These are phyloP conservation scores for Tenthredo livida DNA, from an alignment of 2,888 invertebrate genomes.

Conservation along the genomic window DNA sequence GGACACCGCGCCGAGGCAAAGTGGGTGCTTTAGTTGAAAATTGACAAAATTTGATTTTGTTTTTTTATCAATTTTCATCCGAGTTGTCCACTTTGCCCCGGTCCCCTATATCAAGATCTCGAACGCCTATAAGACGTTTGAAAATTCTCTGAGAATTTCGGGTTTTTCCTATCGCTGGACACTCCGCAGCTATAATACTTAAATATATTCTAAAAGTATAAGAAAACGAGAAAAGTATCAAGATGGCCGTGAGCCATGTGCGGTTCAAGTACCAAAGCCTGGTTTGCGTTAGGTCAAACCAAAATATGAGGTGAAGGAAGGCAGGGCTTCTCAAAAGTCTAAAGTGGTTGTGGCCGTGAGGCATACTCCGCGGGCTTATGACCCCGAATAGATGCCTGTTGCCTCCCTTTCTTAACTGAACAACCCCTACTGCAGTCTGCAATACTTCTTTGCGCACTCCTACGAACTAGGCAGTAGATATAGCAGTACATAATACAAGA, in stretches of 20 bases:
- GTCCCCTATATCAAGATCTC: no score
- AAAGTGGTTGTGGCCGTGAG: constrained; percentile 17
- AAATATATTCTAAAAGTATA: neutral
- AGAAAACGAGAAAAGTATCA: constrained; percentile 28
- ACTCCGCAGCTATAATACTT: no score
- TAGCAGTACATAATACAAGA: neutral
- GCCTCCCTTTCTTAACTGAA: neutral
- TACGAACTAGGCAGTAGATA: neutral
- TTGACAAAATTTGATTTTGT: no score
- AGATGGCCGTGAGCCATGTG: constrained; percentile 30
- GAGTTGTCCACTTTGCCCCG: neutral
- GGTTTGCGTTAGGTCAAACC: constrained; percentile 35
- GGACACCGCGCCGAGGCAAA: neutral
- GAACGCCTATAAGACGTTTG: no score
- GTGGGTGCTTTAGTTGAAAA: no score
- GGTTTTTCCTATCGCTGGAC: no score
- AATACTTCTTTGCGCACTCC: neutral
- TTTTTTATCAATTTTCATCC: no score
- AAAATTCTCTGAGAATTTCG: no score
- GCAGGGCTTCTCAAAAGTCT: constrained; percentile 4
- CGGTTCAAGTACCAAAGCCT: constrained; percentile 14
- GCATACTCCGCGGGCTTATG: constrained; percentile 11
- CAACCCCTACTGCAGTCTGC: constrained; percentile 6
- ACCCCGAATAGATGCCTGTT: constrained; percentile 39
- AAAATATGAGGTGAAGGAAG: constrained; percentile 11